Conservation (phyloP, 2,888 invertebrate genomes). For the Cheilosia vulpina region DNA sequence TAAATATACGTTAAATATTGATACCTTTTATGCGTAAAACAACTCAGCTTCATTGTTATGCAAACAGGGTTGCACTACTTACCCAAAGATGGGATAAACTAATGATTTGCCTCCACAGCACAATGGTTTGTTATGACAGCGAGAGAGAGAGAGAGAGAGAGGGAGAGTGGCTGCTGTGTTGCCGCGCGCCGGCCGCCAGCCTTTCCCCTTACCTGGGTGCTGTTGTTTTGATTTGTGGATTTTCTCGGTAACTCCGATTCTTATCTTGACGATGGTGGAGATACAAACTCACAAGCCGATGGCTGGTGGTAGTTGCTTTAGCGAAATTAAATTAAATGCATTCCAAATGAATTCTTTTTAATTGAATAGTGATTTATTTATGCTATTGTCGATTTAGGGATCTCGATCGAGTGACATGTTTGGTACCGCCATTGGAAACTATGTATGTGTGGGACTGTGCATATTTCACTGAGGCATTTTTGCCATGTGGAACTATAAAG, state of each 20-base stretch:
- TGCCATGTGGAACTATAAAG: not conserved
- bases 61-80: constrained; percentile 84
- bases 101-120: constrained; percentile 78
- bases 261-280: constrained; percentile 60
- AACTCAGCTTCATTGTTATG: constrained; percentile 82
- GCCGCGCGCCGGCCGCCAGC: not conserved
- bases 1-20: constrained; percentile 65
- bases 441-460: not conserved
- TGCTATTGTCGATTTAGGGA: not conserved
- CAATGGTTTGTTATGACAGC: constrained; percentile 29
- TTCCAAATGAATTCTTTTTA: constrained; percentile 18
- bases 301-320: constrained; percentile 1
- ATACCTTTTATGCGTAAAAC: constrained; percentile 69
- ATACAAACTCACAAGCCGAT: constrained; percentile 51
- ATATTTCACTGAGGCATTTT: not conserved
- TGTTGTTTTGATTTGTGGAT: constrained; percentile 69
- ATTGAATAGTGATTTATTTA: constrained; percentile 19
- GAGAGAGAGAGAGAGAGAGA: not conserved
- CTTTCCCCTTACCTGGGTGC: constrained; percentile 9
- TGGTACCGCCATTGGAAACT: constrained; percentile 17
- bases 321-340: constrained; percentile 16
- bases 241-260: constrained; percentile 63
- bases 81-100: constrained; percentile 82
- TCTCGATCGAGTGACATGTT: not conserved
- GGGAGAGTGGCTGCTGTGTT: constrained; percentile 28